Base-by-base conservation (phyloP, 2,888 invertebrate species). In the Lucinisca nassula region DNA sequence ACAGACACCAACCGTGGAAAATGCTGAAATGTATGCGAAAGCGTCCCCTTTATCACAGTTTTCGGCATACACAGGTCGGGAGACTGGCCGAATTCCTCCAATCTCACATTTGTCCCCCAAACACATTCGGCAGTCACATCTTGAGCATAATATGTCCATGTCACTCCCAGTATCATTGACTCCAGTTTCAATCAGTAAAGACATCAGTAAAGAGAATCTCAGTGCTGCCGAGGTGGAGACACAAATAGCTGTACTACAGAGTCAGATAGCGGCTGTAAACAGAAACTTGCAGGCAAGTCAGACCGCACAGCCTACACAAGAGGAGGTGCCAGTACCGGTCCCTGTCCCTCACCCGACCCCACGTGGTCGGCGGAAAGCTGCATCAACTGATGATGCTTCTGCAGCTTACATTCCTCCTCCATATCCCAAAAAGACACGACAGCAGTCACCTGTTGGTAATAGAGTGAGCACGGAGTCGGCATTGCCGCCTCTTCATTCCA, bases 61-160 rank as follows among this genome's bases (percentile, higher is more conserved):
- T 40, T 55, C 77, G 35, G 81, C 82, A 2, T 87, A 67, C 72
- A 81, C 81, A 24, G 40, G 79, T 35, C 74, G 74, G 1, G 87
- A 84, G 24, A 79, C 83, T 0, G 87, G 87, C 82, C 73, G 90
- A 51, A 90, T 90, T 73, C 90, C 90, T 10, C 87, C 90, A 30
- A 90, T 90, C 83, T 90, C 90, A 12, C 90, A 90, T 74, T 58
- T 90, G 27, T 90, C 90, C 67, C 90, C 90, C 4, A 90, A 90
- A 79, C 90, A 90, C 87, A 90, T 90, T 86, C 82, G 90, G 49
- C 90, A 90, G 73, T 81, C 87, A 32, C 89, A 89, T 76, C 58
- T 90, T 24, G 90, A 90, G 35, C 89, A 86, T 32, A 82, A 77
- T 70, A 67, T 89, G 49, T 83, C 90, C 38, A 90, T 90, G 90